These are phyloP conservation scores for Etia nguti DNA, from an alignment of 2,113 vertebrate genomes.

Conservation along the genomic window DNA sequence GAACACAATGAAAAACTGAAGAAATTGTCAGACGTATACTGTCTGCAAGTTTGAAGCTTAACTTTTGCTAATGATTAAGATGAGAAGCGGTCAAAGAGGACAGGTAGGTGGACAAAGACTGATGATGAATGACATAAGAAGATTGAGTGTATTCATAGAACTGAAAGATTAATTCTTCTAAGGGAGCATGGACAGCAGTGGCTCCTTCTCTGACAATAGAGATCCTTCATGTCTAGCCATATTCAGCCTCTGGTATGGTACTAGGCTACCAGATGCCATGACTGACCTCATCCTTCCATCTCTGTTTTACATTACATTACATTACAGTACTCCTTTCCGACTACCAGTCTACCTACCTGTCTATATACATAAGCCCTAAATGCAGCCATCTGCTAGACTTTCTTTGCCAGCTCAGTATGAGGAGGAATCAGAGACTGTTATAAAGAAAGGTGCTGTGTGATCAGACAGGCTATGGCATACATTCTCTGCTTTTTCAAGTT, in stretches of 20 bases:
- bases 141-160: constrained; percentile 29
- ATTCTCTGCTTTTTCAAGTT: constrained; percentile 27
- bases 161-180: constrained; percentile 31
- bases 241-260: neutral
- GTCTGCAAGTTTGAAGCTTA: neutral
- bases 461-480: constrained; percentile 8
- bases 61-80: constrained; percentile 45
- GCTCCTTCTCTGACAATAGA: constrained; percentile 39
- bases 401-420: neutral
- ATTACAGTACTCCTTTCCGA: constrained; percentile 35
- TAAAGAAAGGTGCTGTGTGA: neutral
- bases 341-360: constrained; percentile 21
- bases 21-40: neutral
- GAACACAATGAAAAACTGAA: neutral
- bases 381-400: neutral
- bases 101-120: constrained; percentile 22
- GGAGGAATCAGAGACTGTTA: neutral
- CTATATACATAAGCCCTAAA: constrained; percentile 17
- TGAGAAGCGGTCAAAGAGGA: constrained; percentile 38
- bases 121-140: constrained; percentile 38
- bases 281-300: constrained; percentile 46
- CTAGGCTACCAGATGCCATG: neutral
- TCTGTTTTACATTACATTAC: neutral
- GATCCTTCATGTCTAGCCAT: constrained; percentile 27
- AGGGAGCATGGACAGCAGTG: constrained; percentile 3